Evolutionary conservation across 2,797 vertebrate species (phyloP).

Genomic region (Antrozous pallidus): DNA sequence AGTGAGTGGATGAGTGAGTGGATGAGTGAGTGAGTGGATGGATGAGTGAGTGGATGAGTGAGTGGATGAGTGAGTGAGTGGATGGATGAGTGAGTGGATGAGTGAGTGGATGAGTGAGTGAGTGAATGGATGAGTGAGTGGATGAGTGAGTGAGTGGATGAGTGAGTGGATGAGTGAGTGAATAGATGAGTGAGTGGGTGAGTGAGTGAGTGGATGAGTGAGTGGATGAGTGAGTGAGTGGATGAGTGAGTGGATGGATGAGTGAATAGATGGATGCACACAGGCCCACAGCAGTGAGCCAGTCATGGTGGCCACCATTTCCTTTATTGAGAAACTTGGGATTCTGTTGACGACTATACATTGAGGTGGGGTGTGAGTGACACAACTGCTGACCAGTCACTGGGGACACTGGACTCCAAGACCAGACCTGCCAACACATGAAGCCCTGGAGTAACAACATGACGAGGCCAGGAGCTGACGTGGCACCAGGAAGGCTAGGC

Average conservation of each 20-base stretch:
- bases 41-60: fast-evolving
- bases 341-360: fast-evolving
- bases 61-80: fast-evolving
- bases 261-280: fast-evolving
- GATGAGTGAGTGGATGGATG: fast-evolving
- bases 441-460: fast-evolving
- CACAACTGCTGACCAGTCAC: background rate
- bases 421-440: fast-evolving
- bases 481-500: background rate
- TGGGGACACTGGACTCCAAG: background rate
- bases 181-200: no score
- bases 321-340: background rate
- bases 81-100: fast-evolving
- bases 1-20: no score
- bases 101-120: no score
- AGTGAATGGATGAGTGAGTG: no score
- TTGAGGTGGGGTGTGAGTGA: fast-evolving
- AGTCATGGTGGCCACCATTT: fast-evolving
- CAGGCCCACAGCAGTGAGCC: fast-evolving
- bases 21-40: no score
- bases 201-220: no score
- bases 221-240: fast-evolving
- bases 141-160: no score
- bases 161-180: no score
- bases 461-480: fast-evolving